phyloP scores from a whole-genome alignment of 2,888 invertebrate species.

The Scaptomyza flava region DNA sequence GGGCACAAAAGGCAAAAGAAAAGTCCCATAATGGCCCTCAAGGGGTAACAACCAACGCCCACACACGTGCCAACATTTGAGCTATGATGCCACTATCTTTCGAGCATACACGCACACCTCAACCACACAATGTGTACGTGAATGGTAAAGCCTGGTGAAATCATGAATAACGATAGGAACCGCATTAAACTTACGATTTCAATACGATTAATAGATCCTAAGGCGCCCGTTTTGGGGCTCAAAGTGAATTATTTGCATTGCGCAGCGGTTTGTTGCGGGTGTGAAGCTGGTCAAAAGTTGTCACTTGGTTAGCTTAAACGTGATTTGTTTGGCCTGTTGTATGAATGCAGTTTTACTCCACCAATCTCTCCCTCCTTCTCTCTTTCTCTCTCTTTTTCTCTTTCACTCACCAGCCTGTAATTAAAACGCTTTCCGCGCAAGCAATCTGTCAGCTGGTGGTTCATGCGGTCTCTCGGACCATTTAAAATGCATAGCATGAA shows the following conservation, averaged over 20 bases:
- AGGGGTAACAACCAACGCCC: slow-evolving; percentile 47
- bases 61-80: slow-evolving; percentile 17
- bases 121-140: slow-evolving; percentile 13
- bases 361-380: background rate
- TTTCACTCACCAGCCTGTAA: slow-evolving; percentile 20
- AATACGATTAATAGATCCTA: slow-evolving; percentile 33
- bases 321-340: slow-evolving; percentile 48
- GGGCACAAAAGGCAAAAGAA: slow-evolving; percentile 66
- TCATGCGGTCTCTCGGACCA: slow-evolving; percentile 21
- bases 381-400: background rate
- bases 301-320: slow-evolving; percentile 45
- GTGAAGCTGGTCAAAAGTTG: slow-evolving; percentile 43
- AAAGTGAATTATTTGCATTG: slow-evolving; percentile 74
- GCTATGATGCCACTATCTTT: slow-evolving; percentile 21
- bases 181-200: slow-evolving; percentile 39
- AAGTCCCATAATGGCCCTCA: slow-evolving; percentile 66
- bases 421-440: slow-evolving; percentile 51
- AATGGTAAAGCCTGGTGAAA: slow-evolving; percentile 43
- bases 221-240: slow-evolving; percentile 50
- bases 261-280: slow-evolving; percentile 40
- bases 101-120: slow-evolving; percentile 5
- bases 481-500: slow-evolving; percentile 56
- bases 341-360: background rate
- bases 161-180: slow-evolving; percentile 66
- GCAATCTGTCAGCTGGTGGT: slow-evolving; percentile 19